Conservation (phyloP, 2,797 vertebrate species). For the Xiphophorus birchmanni region DNA sequence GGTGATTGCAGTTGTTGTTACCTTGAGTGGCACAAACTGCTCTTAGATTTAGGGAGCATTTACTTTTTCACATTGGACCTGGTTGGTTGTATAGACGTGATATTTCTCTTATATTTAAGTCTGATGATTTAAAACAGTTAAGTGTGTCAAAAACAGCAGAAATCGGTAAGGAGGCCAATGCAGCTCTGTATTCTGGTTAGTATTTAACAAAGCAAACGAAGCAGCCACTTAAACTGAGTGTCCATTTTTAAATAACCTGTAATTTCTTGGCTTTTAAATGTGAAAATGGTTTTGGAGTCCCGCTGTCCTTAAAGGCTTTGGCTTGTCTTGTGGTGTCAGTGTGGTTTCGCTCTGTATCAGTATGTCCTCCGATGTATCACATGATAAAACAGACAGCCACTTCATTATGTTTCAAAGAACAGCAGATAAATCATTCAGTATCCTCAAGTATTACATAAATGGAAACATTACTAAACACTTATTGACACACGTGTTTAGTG, state of each 20-base stretch:
- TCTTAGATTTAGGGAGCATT: not conserved
- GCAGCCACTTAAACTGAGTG: not conserved
- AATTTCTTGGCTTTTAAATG: slow-evolving; percentile 22
- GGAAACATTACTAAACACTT: not conserved
- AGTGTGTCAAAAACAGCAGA: not conserved
- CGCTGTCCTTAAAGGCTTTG: slow-evolving; percentile 31
- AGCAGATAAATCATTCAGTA: slow-evolving; percentile 26
- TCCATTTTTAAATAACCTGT: slow-evolving; percentile 8
- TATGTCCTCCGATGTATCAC: slow-evolving; percentile 55
- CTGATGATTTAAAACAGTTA: not conserved
- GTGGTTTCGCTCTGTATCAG: slow-evolving; percentile 37
- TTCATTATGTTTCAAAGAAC: slow-evolving; percentile 46
- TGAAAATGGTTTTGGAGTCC: slow-evolving; percentile 21
- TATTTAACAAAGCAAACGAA: not conserved
- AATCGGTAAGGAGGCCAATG: not conserved
- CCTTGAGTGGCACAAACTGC: not conserved
- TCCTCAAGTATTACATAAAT: slow-evolving; percentile 11
- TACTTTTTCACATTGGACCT: not conserved
- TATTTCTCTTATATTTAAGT: not conserved
- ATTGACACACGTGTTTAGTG: not conserved
- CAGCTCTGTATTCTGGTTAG: slow-evolving; percentile 5
- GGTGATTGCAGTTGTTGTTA: not conserved
- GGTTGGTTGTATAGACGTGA: not conserved
- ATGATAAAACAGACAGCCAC: slow-evolving; percentile 39
- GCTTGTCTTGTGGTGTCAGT: slow-evolving; percentile 41